These are phyloP conservation scores for Scomber colias DNA, from an alignment of 2,113 vertebrate genomes.

Conservation along the genomic window DNA sequence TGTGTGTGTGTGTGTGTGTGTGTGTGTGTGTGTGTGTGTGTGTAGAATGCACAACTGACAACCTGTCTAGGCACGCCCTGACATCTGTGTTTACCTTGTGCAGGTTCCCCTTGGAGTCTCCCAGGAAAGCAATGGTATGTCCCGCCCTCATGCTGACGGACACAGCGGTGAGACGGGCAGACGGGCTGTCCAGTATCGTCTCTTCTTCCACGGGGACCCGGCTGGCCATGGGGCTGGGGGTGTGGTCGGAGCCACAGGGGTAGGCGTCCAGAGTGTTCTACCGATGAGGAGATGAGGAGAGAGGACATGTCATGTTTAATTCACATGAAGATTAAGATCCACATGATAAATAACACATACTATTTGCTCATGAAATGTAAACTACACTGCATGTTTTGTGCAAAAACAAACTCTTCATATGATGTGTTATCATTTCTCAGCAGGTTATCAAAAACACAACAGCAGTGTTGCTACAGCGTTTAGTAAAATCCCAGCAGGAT, in stretches of 20 bases:
- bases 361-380: neutral
- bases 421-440: neutral
- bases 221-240: slow-evolving; percentile 97
- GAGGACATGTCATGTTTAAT: neutral
- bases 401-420: neutral
- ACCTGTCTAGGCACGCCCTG: neutral
- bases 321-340: neutral
- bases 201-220: slow-evolving; percentile 86
- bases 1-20: neutral
- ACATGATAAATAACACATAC: neutral
- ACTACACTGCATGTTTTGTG: neutral
- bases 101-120: slow-evolving; percentile 92
- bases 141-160: slow-evolving; percentile 89
- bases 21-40: neutral
- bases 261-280: slow-evolving; percentile 96
- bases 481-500: slow-evolving; percentile 30
- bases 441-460: slow-evolving; percentile 30
- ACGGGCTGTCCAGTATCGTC: slow-evolving; percentile 89
- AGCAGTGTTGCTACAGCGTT: slow-evolving; percentile 8
- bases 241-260: slow-evolving; percentile 98
- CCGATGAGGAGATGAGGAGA: neutral
- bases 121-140: slow-evolving; percentile 94
- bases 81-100: slow-evolving; percentile 89
- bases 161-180: slow-evolving; percentile 92
- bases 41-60: neutral